These are phyloP conservation scores for Strigamia maritima DNA, from an alignment of 2,888 invertebrate species.

Conservation along the genomic window DNA sequence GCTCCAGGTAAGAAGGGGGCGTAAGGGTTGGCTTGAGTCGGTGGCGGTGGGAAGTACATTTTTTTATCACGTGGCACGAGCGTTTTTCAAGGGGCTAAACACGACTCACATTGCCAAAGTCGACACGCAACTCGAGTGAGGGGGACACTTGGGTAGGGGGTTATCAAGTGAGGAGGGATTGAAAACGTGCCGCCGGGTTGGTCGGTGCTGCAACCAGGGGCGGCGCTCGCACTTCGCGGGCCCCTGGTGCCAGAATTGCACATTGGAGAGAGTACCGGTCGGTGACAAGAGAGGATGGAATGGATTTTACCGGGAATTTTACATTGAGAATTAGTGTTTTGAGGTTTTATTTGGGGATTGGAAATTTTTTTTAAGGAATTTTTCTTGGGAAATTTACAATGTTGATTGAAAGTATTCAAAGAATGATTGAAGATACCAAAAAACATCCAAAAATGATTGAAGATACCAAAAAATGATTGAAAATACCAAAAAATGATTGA, in stretches of 20 bases:
- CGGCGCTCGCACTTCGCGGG: background rate
- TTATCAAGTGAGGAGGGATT: constrained; percentile 9
- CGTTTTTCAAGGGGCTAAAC: background rate
- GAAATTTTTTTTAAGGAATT: too few relatives aligned
- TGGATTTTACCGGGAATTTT: too few relatives aligned
- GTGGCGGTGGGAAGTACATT: constrained; percentile 35
- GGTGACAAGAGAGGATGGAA: too few relatives aligned
- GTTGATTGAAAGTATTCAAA: too few relatives aligned
- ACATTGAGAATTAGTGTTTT: too few relatives aligned
- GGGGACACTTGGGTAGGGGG: constrained; percentile 2
- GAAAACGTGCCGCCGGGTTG: constrained; percentile 17
- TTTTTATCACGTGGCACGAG: constrained; percentile 15
- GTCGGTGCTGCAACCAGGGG: constrained; percentile 2
- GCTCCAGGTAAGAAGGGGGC: constrained; percentile 34
- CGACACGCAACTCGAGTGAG: background rate
- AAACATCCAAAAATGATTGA: too few relatives aligned
- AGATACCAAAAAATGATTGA: too few relatives aligned
- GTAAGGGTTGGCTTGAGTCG: constrained; percentile 5
- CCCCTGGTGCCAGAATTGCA: constrained; percentile 5
- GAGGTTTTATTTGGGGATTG: too few relatives aligned
- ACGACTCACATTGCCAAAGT: constrained; percentile 6
- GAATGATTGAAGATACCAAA: too few relatives aligned
- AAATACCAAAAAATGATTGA: too few relatives aligned
- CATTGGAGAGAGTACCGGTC: background rate
- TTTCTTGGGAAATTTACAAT: too few relatives aligned